Percentiles rank a stretch among this genome's conserved stretches.
Evolutionary conservation across 2,888 invertebrate genomes (phyloP).

Genomic region (Cataglyphis livida): DNA sequence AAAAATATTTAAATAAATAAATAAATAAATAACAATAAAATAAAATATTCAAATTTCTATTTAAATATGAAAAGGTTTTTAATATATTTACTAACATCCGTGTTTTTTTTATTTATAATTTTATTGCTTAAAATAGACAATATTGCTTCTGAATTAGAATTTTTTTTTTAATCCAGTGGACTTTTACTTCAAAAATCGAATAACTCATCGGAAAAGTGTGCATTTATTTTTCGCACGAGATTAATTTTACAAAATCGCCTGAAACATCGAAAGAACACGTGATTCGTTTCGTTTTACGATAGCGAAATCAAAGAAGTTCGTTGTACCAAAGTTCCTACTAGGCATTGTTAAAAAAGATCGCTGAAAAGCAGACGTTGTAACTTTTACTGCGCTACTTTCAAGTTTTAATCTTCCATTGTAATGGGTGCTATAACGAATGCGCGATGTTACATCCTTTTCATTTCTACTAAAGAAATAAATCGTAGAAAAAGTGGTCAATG

Average conservation of each 20-base stretch:
- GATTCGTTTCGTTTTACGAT: neutral
- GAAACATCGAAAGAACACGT: neutral
- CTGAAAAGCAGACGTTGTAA: conserved; percentile 13
- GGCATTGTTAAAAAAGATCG: conserved; percentile 2
- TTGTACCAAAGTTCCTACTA: conserved; percentile 3
- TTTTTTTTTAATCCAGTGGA: neutral
- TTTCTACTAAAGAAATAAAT: neutral
- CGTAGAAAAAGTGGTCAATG: neutral
- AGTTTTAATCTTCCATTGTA: conserved; percentile 37
- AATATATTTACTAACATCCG: neutral
- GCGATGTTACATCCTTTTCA: neutral
- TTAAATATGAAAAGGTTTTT: neutral
- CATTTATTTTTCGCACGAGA: neutral
- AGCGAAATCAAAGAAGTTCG: neutral
- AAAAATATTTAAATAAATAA: too few species aligned
- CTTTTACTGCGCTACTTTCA: conserved; percentile 16
- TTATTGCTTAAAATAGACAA: neutral
- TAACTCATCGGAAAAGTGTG: neutral
- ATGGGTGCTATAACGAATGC: neutral
- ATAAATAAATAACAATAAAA: neutral
- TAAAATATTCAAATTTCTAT: neutral
- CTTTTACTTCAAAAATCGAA: neutral
- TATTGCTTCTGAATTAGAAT: neutral
- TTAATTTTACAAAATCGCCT: neutral
- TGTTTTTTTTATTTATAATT: neutral